phyloP scores from a whole-genome alignment of 2,113 vertebrate species.

The Oophaga pumilio region DNA sequence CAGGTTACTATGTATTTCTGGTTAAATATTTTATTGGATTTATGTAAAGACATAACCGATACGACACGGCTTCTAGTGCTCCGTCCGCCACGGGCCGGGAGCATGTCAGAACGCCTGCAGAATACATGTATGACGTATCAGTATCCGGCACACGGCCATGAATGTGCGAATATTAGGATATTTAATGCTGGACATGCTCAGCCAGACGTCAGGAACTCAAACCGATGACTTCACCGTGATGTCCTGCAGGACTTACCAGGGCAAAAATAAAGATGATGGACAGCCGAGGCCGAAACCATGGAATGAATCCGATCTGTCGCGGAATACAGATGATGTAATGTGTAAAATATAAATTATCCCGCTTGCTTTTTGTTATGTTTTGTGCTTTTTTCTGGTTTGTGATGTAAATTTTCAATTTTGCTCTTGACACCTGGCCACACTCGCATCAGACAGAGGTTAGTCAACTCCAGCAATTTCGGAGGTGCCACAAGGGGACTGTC shows the following conservation, averaged over 20 bases:
- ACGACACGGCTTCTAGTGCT: constrained; percentile 28
- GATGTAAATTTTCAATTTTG: neutral
- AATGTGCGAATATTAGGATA: neutral
- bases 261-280: neutral
- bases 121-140: neutral
- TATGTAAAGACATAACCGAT: neutral
- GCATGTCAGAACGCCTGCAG: neutral
- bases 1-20: constrained; percentile 28
- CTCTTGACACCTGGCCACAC: too few species aligned
- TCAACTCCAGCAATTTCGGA: too few species aligned
- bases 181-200: neutral
- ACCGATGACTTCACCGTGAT: neutral
- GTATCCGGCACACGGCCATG: neutral
- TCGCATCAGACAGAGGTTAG: too few species aligned
- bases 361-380: constrained; percentile 11
- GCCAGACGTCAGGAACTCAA: neutral
- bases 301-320: neutral
- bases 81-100: neutral
- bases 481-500: neutral
- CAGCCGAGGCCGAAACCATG: neutral
- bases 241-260: constrained; percentile 4
- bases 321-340: neutral
- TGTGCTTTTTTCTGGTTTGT: constrained; percentile 7
- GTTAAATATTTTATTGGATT: constrained; percentile 32
- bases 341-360: constrained; percentile 30